These are phyloP conservation scores for Tupiocoris notatus DNA, from an alignment of 2,888 invertebrate genomes.

Conservation along the genomic window DNA sequence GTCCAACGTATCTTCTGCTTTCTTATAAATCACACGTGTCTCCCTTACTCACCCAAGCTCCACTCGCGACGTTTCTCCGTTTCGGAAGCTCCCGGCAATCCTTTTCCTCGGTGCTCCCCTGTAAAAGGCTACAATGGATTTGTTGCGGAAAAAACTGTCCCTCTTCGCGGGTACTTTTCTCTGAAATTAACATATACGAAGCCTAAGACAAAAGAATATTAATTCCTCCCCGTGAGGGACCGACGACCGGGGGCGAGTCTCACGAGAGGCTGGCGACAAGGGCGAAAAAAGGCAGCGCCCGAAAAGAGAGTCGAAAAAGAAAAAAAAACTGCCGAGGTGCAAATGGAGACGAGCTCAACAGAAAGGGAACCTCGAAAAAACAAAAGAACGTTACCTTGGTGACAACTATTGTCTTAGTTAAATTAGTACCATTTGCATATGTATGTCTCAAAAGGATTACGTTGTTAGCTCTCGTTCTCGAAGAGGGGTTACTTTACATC, in stretches of 20 bases:
- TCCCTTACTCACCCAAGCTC: neutral
- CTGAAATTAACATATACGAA: slow-evolving; percentile 38
- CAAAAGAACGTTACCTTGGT: slow-evolving; percentile 31
- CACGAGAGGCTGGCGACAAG: slow-evolving; percentile 36
- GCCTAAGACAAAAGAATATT: slow-evolving; percentile 43
- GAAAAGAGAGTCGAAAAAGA: slow-evolving; percentile 10
- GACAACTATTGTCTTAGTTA: slow-evolving; percentile 46
- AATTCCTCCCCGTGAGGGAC: slow-evolving; percentile 27
- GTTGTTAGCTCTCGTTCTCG: neutral
- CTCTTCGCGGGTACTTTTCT: slow-evolving; percentile 20
- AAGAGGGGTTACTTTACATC: neutral
- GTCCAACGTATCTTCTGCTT: slow-evolving; percentile 3
- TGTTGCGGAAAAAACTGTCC: slow-evolving; percentile 26
- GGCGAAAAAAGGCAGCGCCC: neutral
- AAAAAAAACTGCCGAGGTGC: slow-evolving; percentile 4
- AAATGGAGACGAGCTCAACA: slow-evolving; percentile 11
- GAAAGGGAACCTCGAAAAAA: slow-evolving; percentile 31
- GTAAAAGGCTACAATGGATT: slow-evolving; percentile 1
- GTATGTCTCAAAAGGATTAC: slow-evolving; percentile 24
- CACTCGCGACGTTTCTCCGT: neutral
- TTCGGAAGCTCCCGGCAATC: slow-evolving; percentile 21
- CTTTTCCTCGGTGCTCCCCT: neutral
- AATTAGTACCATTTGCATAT: slow-evolving; percentile 47
- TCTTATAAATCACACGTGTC: slow-evolving; percentile 16
- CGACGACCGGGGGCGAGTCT: slow-evolving; percentile 9